Conservation (phyloP, 2,113 vertebrate species). For the Leiothrix lutea region DNA sequence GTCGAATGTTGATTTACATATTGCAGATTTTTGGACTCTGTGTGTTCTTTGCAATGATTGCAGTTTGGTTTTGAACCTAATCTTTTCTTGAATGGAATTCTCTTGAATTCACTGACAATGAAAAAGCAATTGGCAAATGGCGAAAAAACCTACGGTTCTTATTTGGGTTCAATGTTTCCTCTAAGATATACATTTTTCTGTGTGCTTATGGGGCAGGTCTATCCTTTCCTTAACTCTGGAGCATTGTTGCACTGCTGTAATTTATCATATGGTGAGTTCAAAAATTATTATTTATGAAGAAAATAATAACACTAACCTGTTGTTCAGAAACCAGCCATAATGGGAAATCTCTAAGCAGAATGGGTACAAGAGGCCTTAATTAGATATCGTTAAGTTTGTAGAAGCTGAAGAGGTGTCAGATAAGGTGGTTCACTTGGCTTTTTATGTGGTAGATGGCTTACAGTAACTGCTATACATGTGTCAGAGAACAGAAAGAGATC, state of each 20-base stretch:
- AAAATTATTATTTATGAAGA: not conserved
- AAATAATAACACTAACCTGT: not conserved
- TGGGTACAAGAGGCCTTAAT: not conserved
- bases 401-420: not conserved
- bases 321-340: not conserved
- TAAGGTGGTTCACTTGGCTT: not conserved
- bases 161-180: not conserved
- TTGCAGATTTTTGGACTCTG: not conserved
- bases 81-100: not conserved
- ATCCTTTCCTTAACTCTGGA: not conserved
- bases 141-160: not conserved
- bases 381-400: not conserved
- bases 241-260: not conserved
- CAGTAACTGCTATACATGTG: not conserved
- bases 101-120: not conserved
- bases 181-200: not conserved
- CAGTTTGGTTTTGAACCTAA: not conserved
- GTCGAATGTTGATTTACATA: not conserved
- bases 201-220: not conserved
- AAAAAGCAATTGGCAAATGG: not conserved
- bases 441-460: not conserved
- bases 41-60: not conserved
- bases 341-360: not conserved
- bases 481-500: not conserved
- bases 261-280: not conserved